phyloP scores from a whole-genome alignment of 1,140 invertebrate species.

The Periplaneta americana region DNA sequence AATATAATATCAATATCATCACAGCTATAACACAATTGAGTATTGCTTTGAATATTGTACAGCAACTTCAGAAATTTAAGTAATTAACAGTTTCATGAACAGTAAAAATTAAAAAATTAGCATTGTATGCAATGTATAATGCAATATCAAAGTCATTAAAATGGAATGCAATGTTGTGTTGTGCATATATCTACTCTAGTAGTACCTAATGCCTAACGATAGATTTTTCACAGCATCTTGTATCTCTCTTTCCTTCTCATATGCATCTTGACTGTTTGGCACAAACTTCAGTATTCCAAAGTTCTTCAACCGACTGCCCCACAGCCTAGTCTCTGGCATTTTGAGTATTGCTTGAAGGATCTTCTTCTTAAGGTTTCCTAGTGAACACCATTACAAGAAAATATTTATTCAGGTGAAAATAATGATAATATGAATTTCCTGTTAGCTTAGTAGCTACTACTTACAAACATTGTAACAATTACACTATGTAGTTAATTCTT shows the following conservation, averaged over 20 bases:
- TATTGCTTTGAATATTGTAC: neutral
- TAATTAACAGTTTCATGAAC: neutral
- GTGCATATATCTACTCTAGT: conserved; percentile 36
- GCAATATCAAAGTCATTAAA: too few species aligned
- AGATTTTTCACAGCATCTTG: conserved; percentile 42
- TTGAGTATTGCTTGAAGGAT: conserved; percentile 42
- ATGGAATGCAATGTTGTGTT: neutral
- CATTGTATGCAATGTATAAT: too few species aligned
- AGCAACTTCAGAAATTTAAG: too few species aligned
- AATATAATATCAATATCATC: neutral
- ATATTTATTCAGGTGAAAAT: too few species aligned
- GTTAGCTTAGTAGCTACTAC: too few species aligned
- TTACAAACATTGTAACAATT: too few species aligned
- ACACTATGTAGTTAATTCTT: too few species aligned
- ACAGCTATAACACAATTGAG: neutral
- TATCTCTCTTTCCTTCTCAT: conserved; percentile 44
- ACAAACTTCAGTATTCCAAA: conserved; percentile 47
- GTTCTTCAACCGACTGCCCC: conserved; percentile 42
- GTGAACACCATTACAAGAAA: too few species aligned
- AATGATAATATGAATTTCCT: too few species aligned
- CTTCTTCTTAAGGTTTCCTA: conserved; percentile 42
- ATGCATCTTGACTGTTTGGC: conserved; percentile 40
- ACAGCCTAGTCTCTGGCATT: conserved; percentile 35
- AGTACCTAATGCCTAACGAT: conserved; percentile 49
- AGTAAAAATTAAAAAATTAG: too few species aligned